Conservation (phyloP, 1,140 invertebrate genomes). For the Cepaea nemoralis region DNA sequence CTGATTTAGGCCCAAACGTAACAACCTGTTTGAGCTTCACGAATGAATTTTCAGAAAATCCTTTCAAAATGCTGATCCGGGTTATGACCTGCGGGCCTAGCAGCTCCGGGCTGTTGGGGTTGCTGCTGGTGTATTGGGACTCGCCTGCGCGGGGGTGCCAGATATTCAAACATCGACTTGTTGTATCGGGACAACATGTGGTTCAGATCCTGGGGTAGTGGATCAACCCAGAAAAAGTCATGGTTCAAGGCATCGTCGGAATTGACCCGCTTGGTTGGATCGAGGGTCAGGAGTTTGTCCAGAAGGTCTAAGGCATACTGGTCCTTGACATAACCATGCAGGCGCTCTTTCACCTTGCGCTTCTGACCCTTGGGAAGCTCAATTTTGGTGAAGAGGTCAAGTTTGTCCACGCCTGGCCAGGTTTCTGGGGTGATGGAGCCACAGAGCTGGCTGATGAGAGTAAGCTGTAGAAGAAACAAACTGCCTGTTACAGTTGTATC, state of each 20-base stretch:
- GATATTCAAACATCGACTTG: conserved; percentile 96
- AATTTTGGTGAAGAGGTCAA: conserved; percentile 93
- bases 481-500: background rate
- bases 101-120: conserved; percentile 40
- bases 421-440: conserved; percentile 94
- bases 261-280: conserved; percentile 91
- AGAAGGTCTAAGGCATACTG: conserved; percentile 91
- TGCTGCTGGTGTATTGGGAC: conserved; percentile 43
- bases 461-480: conserved; percentile 74
- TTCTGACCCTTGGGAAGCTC: conserved; percentile 92
- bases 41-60: conserved; percentile 67
- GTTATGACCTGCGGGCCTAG: conserved; percentile 52
- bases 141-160: conserved; percentile 81
- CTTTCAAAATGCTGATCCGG: conserved; percentile 69
- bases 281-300: conserved; percentile 91
- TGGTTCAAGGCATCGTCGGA: conserved; percentile 92
- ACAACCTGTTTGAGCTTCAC: no score
- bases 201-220: conserved; percentile 88
- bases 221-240: conserved; percentile 98
- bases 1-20: no score
- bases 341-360: conserved; percentile 88
- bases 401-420: conserved; percentile 91
- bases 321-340: conserved; percentile 94
- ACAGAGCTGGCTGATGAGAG: conserved; percentile 94
- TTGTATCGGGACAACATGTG: conserved; percentile 94